Percentiles rank a stretch among this genome's conserved stretches.
phyloP scores from a whole-genome alignment of 2,797 vertebrate genomes.

The Hydrocynus forskahlii region DNA sequence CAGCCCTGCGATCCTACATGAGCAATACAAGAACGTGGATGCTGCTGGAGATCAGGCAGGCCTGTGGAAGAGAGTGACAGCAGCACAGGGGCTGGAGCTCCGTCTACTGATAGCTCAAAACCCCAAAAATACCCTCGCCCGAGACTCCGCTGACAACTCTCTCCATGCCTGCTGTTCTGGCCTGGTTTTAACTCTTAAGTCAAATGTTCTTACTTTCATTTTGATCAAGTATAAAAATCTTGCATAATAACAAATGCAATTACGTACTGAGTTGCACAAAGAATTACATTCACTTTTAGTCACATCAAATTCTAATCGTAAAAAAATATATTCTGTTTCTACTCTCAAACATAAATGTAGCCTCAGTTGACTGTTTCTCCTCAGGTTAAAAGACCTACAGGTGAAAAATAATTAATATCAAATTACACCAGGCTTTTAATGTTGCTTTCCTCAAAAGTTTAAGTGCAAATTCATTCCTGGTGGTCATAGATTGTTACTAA shows the following conservation, averaged over 20 bases:
- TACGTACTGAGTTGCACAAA: neutral
- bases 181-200: neutral
- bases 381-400: neutral
- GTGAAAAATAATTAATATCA: neutral
- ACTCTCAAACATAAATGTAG: no score
- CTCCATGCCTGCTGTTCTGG: neutral
- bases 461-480: neutral
- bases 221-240: neutral
- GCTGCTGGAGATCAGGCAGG: conserved; percentile 41
- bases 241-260: no score
- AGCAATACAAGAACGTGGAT: conserved; percentile 51
- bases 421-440: neutral
- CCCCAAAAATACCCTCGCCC: conserved; percentile 1
- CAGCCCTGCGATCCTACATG: conserved; percentile 58
- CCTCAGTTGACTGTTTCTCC: no score
- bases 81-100: conserved; percentile 28
- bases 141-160: conserved; percentile 8
- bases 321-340: no score
- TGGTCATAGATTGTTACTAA: neutral
- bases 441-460: neutral
- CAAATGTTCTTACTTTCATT: neutral
- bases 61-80: conserved; percentile 26
- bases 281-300: no score
- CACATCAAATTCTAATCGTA: no score
- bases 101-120: conserved; percentile 22